Evolutionary conservation across 37 sponge, comb jelly and placozoan genomes (phyloP), one percentile per base, ranked within the genome.

Genomic region (Cladorhizidae sp.): DNA sequence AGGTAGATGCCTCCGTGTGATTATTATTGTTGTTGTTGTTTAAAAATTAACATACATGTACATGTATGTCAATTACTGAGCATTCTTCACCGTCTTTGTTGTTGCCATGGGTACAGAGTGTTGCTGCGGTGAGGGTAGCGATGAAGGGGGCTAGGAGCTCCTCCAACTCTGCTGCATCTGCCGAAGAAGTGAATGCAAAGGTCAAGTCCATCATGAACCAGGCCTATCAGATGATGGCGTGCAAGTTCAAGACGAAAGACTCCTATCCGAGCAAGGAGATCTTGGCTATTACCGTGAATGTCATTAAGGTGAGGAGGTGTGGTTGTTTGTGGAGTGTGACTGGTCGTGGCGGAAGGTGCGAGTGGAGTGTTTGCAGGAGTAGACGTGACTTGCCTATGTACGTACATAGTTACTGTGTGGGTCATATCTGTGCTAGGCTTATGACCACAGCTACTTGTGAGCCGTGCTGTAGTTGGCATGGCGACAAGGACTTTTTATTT

Each of bases 141-240:
- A 45, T 45, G 9, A 9, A 58, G 20, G 59, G 23, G 8, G 61
- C 28, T 18, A 59, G 28, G 61, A 59, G 61, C 28, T 59, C 67
- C 31, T 32, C 35, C 35, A 17, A 40, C 15, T 49, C 39, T 26
- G 77, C 77, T 5, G 20, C 43, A 1, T 29, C 25, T 15, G 20
- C 22, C 1, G 80, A 80, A 64, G 95, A 83, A 3, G 75, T 88
- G 40, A 52, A 57, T 1, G 57, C 70, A 32, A 80, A 89, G 82
- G 87, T 95, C 36, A 95, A 95, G 91, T 29, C 62, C 18, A 95
- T 95, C 39, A 95, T 95, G 96, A 95, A 93, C 83, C 76, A 84
- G 29, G 57, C 80, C 35, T 95, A 80, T 74, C 90, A 93, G 72
- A 80, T 38, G 25, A 58, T 95, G 74, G 58, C 82, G 0, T 70